Evolutionary conservation across 2,888 invertebrate genomes (phyloP), one percentile per base, ranked within the genome.

Genomic region (Boloria euphrosyne): DNA sequence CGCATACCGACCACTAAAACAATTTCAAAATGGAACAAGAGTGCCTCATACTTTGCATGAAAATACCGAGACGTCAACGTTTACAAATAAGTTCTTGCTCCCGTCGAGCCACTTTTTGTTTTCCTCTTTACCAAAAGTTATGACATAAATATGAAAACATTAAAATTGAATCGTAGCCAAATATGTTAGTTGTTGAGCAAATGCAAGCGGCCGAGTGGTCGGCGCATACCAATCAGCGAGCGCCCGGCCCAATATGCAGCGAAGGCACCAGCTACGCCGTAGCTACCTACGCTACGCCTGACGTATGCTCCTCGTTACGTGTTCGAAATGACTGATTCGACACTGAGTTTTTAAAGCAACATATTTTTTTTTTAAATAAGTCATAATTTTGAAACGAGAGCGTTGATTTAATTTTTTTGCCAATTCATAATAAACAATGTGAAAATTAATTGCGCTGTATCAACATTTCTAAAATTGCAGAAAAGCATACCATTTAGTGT

Each of bases 161-260:
- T 88, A 85, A 87, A 89, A 89, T 91, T 90, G 86, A 90, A 89
- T 84, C 82, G 81, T 78, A 76, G 88, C 87, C 89, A 90, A 90
- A 89, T 88, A 87, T 88, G 86, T 86, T 87, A 86, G 85, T 81
- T 85, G 85, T 83, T 77, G 75, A 81, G 80, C 79, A 83, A 83
- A 85, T 84, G 80, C 78, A 78, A 70, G 81, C 70, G 79, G 78
- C 76, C 78, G 79, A 77, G 80, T 82, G 81, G 79, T 75, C 74
- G 76, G 81, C 80, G 85, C 84, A 89, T 86, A 86, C 81, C 85
- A 86, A 88, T 86, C 81, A 80, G 74, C 75, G 74, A 72, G 76
- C 72, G 73, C 65, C 71, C 69, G 67, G 65, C 67, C 71, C 71
- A 69, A 71, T 72, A 67, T 69, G 73, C 67, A 72, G 54, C 62